Evolutionary conservation across 1,140 invertebrate species (phyloP).

Genomic region (Drosophila ironensis): DNA sequence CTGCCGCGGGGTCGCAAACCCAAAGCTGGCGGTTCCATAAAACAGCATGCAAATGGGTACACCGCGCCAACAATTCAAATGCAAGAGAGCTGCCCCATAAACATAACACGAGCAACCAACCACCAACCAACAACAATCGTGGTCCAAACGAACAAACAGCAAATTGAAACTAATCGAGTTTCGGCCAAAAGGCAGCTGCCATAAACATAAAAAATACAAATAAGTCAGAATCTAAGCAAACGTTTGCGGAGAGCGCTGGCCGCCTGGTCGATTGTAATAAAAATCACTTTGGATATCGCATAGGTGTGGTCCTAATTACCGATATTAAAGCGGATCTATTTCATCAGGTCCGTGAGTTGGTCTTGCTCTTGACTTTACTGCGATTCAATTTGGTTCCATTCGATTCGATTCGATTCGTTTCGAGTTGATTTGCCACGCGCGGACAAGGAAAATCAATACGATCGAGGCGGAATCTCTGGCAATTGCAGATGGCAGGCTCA

Average conservation of each 20-base stretch:
- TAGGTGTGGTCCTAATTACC: slow-evolving; percentile 80
- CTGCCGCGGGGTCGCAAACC: slow-evolving; percentile 42
- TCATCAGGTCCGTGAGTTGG: slow-evolving; percentile 39
- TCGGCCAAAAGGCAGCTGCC: slow-evolving; percentile 71
- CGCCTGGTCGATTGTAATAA: slow-evolving; percentile 62
- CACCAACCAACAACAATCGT: slow-evolving; percentile 23
- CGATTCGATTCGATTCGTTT: slow-evolving; percentile 18
- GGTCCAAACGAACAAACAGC: slow-evolving; percentile 43
- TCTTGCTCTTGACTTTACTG: slow-evolving; percentile 3
- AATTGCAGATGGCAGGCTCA: slow-evolving; percentile 49
- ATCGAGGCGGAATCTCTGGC: slow-evolving; percentile 35
- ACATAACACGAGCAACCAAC: slow-evolving; percentile 39
- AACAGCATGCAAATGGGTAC: slow-evolving; percentile 55
- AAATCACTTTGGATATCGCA: slow-evolving; percentile 79
- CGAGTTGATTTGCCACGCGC: slow-evolving; percentile 61
- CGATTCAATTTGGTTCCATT: slow-evolving; percentile 14
- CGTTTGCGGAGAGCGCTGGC: no score
- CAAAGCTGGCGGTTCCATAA: slow-evolving; percentile 42
- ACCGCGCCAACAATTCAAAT: no score
- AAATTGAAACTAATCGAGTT: slow-evolving; percentile 79
- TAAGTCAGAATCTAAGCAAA: slow-evolving; percentile 44
- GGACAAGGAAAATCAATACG: slow-evolving; percentile 56
- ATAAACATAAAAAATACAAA: slow-evolving; percentile 60
- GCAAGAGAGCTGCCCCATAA: not conserved
- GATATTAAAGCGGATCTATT: slow-evolving; percentile 80